phyloP scores from a whole-genome alignment of 2,113 vertebrate genomes.

The Menura novaehollandiae region DNA sequence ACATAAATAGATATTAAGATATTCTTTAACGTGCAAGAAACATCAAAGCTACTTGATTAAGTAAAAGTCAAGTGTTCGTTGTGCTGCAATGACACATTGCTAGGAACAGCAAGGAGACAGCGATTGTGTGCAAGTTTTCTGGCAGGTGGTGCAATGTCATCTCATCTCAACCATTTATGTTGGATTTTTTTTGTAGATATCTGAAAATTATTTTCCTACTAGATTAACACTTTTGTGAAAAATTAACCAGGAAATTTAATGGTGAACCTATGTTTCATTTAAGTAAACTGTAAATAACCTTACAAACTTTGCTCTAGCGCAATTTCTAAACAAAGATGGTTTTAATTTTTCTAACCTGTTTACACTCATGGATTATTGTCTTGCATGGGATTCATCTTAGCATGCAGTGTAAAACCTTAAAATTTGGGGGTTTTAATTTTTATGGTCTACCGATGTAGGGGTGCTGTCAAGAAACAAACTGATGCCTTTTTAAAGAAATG shows the following conservation, averaged over 20 bases:
- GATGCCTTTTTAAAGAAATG: slow-evolving; percentile 6
- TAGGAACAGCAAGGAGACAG: background rate
- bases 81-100: background rate
- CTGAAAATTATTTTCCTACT: background rate
- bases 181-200: background rate
- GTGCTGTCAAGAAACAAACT: slow-evolving; percentile 25
- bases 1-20: background rate
- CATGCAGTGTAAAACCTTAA: background rate
- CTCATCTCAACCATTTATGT: background rate
- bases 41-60: background rate
- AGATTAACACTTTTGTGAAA: background rate
- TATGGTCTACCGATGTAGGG: slow-evolving; percentile 35
- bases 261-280: background rate
- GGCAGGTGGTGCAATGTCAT: background rate
- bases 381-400: slow-evolving; percentile 41
- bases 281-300: background rate
- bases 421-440: background rate
- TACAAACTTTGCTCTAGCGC: background rate
- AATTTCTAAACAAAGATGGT: background rate
- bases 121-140: background rate
- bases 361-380: background rate
- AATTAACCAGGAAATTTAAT: background rate
- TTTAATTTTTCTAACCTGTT: background rate
- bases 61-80: background rate
- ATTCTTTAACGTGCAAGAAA: background rate